phyloP scores from a whole-genome alignment of 2,113 vertebrate genomes.

The Callaeas wilsoni region DNA sequence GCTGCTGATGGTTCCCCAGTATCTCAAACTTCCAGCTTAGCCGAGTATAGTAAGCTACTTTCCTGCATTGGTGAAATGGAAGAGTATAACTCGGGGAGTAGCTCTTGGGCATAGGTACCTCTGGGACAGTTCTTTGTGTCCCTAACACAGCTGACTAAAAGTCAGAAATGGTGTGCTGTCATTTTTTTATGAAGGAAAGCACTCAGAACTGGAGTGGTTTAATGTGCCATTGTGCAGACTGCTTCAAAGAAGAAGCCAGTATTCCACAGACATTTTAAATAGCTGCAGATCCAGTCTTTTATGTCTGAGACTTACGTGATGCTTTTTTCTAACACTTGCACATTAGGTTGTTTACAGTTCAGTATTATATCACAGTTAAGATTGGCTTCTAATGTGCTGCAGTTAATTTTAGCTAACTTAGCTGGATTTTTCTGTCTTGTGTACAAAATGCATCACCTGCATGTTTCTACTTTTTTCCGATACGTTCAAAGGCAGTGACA shows the following conservation, averaged over 20 bases:
- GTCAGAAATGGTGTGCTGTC: not conserved
- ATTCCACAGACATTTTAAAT: not conserved
- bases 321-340: not conserved
- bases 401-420: not conserved
- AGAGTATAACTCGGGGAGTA: not conserved
- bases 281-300: not conserved
- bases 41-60: not conserved
- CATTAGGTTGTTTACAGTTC: not conserved
- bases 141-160: not conserved
- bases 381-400: not conserved
- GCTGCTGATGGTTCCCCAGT: slow-evolving; percentile 30
- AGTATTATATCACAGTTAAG: not conserved
- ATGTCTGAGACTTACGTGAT: not conserved
- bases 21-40: not conserved
- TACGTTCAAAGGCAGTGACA: not conserved
- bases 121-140: slow-evolving; percentile 24
- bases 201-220: not conserved
- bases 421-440: not conserved
- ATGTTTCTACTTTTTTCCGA: not conserved
- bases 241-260: not conserved
- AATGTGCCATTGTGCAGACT: not conserved
- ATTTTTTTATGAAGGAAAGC: not conserved
- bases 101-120: not conserved
- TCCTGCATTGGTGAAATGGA: not conserved
- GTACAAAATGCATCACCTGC: not conserved